Percentiles rank a stretch among this genome's conserved stretches.
These are phyloP conservation scores for Natrix natrix DNA, from an alignment of 2,797 vertebrate species.

Conservation along the genomic window DNA sequence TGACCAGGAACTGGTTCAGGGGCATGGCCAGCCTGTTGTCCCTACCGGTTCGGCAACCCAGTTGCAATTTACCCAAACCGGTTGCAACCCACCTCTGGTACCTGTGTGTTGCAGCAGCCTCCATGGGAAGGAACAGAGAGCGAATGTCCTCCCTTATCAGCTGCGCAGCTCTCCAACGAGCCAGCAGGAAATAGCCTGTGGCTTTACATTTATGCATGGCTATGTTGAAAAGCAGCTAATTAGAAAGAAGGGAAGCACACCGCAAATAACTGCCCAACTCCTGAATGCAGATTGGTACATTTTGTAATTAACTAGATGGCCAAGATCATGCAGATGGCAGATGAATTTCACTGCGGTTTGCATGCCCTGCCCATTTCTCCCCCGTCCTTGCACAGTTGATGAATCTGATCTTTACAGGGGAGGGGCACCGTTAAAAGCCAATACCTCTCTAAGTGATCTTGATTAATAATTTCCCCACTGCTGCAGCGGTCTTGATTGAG, in stretches of 20 bases:
- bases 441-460: not conserved
- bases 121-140: not conserved
- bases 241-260: not conserved
- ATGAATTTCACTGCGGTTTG: not conserved
- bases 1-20: too few species aligned
- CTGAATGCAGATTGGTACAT: not conserved
- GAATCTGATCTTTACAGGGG: not conserved
- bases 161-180: not conserved
- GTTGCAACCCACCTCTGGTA: too few species aligned
- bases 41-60: too few species aligned
- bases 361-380: not conserved
- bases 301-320: not conserved
- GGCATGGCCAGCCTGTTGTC: too few species aligned
- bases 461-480: not conserved
- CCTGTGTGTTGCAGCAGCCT: not conserved
- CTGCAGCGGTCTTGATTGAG: not conserved
- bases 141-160: not conserved
- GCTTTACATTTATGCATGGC: not conserved
- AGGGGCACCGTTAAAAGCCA: not conserved
- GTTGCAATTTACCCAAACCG: too few species aligned
- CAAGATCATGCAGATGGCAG: not conserved
- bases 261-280: not conserved
- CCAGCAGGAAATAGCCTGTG: not conserved
- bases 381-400: not conserved
- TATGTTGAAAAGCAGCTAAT: not conserved